phyloP scores from a whole-genome alignment of 1,140 invertebrate genomes.

The Wasmannia auropunctata region DNA sequence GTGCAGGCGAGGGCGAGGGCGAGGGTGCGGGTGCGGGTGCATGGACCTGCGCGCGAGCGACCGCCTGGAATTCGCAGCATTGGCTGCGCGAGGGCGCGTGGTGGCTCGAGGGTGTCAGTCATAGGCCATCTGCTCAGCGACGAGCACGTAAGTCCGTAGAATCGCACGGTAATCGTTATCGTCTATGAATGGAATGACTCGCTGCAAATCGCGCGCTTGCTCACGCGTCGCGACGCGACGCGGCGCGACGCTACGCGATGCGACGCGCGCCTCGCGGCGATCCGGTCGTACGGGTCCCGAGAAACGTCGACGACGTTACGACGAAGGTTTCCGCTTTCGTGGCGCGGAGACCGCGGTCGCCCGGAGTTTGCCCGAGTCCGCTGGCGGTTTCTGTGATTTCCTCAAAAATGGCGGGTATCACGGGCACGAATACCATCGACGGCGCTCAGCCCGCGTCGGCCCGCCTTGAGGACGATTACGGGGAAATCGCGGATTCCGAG shows the following conservation, averaged over 20 bases:
- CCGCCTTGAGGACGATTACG: conserved; percentile 12
- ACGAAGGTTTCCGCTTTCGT: background rate
- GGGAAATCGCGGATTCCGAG: conserved; percentile 12
- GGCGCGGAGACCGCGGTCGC: background rate
- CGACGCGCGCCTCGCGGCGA: background rate
- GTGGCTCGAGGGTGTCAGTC: conserved; percentile 82
- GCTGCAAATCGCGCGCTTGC: background rate
- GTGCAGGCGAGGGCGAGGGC: background rate
- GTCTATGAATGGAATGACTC: background rate
- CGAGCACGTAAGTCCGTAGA: conserved; percentile 82
- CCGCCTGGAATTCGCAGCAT: conserved; percentile 61
- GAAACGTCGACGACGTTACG: background rate
- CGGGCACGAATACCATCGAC: conserved; percentile 31
- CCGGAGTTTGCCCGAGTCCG: background rate
- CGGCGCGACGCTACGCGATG: background rate
- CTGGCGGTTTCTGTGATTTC: conserved; percentile 66
- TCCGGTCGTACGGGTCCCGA: too few species aligned
- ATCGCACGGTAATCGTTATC: conserved; percentile 22
- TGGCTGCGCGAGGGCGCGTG: conserved; percentile 76
- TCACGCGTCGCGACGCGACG: conserved; percentile 21
- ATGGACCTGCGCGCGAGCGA: conserved; percentile 66
- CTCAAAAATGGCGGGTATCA: conserved; percentile 72
- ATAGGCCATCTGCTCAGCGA: conserved; percentile 83
- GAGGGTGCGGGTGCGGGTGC: conserved; percentile 59
- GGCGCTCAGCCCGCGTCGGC: background rate